These are phyloP conservation scores for Arctia plantaginis DNA, from an alignment of 2,888 invertebrate genomes.

Conservation along the genomic window DNA sequence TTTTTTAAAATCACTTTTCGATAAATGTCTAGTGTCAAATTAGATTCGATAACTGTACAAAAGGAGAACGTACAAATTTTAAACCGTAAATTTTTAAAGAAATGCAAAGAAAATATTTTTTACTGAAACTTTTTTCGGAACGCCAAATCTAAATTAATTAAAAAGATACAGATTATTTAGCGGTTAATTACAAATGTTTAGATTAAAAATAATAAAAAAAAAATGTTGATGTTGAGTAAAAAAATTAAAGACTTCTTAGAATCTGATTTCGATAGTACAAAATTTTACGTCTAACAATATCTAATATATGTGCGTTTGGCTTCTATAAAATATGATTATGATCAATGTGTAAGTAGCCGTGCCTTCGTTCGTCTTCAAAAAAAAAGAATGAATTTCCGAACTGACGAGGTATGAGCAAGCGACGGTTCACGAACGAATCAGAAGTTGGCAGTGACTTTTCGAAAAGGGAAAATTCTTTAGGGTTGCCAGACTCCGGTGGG, in stretches of 20 bases:
- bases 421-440: slow-evolving; percentile 57
- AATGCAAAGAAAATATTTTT: slow-evolving; percentile 84
- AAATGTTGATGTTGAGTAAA: slow-evolving; percentile 82
- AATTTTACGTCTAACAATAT: slow-evolving; percentile 82
- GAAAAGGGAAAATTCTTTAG: slow-evolving; percentile 58
- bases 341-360: slow-evolving; percentile 83
- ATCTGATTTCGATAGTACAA: slow-evolving; percentile 86
- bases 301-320: slow-evolving; percentile 84
- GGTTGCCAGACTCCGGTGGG: slow-evolving; percentile 58
- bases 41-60: slow-evolving; percentile 86
- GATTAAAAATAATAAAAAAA: slow-evolving; percentile 57
- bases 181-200: slow-evolving; percentile 76
- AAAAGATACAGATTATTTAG: slow-evolving; percentile 84
- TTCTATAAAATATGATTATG: slow-evolving; percentile 73
- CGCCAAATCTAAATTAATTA: slow-evolving; percentile 84
- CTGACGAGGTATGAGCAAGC: slow-evolving; percentile 48
- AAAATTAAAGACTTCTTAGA: slow-evolving; percentile 84
- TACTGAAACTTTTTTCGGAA: slow-evolving; percentile 86
- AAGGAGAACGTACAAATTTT: slow-evolving; percentile 85
- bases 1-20: slow-evolving; percentile 83
- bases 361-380: slow-evolving; percentile 84
- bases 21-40: slow-evolving; percentile 85
- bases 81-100: slow-evolving; percentile 79
- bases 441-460: slow-evolving; percentile 57
- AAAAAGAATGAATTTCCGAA: slow-evolving; percentile 59